These are phyloP conservation scores for Prostheceraeus crozeri DNA, from an alignment of 2,888 invertebrate species.

Conservation along the genomic window DNA sequence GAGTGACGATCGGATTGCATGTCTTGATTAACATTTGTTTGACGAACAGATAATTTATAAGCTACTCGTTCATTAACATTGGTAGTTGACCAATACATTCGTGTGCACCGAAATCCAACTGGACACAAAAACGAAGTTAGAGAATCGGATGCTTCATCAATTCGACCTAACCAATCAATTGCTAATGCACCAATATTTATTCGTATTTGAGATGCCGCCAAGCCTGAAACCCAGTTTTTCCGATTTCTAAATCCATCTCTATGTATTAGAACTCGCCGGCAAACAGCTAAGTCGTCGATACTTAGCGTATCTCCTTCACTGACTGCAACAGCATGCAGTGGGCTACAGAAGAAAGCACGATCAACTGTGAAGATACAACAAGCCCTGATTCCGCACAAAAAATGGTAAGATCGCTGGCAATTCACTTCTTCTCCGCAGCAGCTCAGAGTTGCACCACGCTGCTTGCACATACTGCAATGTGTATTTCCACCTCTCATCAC, in stretches of 20 bases:
- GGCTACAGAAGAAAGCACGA: no score
- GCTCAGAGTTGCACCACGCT: slow-evolving; percentile 28
- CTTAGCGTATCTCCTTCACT: no score
- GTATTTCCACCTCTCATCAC: slow-evolving; percentile 3
- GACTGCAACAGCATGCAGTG: no score
- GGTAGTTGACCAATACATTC: no score
- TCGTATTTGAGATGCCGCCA: background rate
- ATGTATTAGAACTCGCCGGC: slow-evolving; percentile 19
- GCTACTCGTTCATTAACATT: no score
- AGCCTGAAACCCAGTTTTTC: background rate
- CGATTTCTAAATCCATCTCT: background rate
- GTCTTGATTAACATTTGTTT: no score
- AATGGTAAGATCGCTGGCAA: no score
- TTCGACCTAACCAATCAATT: slow-evolving; percentile 18
- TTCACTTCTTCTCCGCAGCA: slow-evolving; percentile 22
- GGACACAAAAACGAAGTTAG: slow-evolving; percentile 1
- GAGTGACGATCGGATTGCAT: no score
- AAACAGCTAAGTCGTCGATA: slow-evolving; percentile 19
- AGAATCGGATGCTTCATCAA: slow-evolving; percentile 21
- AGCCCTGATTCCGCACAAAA: no score
- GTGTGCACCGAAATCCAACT: slow-evolving; percentile 19
- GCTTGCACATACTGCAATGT: slow-evolving; percentile 8
- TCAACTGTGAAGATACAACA: no score
- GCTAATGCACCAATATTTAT: slow-evolving; percentile 28
- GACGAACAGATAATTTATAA: no score